Evolutionary conservation across 2,113 vertebrate species (phyloP).

Genomic region (Stegastes partitus): DNA sequence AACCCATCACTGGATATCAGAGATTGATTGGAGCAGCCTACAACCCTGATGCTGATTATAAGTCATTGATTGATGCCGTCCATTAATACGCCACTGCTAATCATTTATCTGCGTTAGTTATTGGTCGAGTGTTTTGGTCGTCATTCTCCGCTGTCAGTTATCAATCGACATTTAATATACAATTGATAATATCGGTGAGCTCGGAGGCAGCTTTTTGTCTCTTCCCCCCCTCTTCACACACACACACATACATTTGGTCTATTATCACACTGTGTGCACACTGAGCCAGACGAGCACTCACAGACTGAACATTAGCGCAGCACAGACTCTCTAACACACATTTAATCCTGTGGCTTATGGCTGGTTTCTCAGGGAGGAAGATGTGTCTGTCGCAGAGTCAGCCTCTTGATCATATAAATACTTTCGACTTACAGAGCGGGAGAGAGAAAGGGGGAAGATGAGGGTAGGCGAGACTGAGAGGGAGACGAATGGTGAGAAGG

Average conservation of each 20-base stretch:
- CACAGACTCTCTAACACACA: slow-evolving; percentile 63
- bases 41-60: slow-evolving; percentile 59
- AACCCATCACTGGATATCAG: slow-evolving; percentile 49
- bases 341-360: slow-evolving; percentile 76
- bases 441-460: background rate
- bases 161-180: slow-evolving; percentile 22
- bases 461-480: background rate
- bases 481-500: background rate
- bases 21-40: slow-evolving; percentile 55
- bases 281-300: slow-evolving; percentile 28
- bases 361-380: slow-evolving; percentile 64
- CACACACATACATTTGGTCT: slow-evolving; percentile 34
- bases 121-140: slow-evolving; percentile 17
- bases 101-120: slow-evolving; percentile 62
- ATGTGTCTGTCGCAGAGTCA: slow-evolving; percentile 67
- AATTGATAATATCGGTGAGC: slow-evolving; percentile 21
- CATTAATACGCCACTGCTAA: slow-evolving; percentile 51
- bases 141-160: slow-evolving; percentile 37
- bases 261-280: slow-evolving; percentile 40
- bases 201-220: slow-evolving; percentile 15
- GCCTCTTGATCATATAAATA: slow-evolving; percentile 75
- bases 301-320: slow-evolving; percentile 53
- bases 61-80: slow-evolving; percentile 56
- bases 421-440: slow-evolving; percentile 43
- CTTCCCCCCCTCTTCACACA: background rate